Evolutionary conservation across 2,888 invertebrate genomes (phyloP), one percentile per base, ranked within the genome.

Genomic region (Cinara cedri): DNA sequence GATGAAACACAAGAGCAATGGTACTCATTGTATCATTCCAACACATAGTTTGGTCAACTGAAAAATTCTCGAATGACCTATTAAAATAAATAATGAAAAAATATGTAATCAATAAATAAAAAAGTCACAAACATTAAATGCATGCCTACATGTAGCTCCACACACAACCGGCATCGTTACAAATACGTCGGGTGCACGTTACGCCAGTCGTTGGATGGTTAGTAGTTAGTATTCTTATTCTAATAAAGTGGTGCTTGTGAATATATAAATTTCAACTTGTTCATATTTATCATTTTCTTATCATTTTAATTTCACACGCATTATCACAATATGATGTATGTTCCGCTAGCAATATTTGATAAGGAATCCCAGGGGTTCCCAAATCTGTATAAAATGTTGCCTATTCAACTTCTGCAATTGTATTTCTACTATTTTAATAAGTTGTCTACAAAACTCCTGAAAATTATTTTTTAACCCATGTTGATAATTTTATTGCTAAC

Each of bases 241-340:
- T 1, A 1, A 16, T 10, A 4, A 3, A 34, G 34, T 34, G n/a
- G n/a, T n/a, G n/a, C n/a, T n/a, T 1, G 8, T 26, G 9, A 24
- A 9, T 16, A 21, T 1, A n/a, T 16, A 44, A 16, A 44, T 24
- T 16, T 9, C 10, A 1, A n/a, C 34, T 26, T 1, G 11, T 44
- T 42, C 11, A 21, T 24, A 24, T 24, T 44, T 24, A 24, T 60
- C 24, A n/a, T 46, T n/a, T 19, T 26, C 46, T 72, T 72, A 72
- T 72, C 72, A n/a, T 72, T 72, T 60, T 72, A 60, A 44, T 72
- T 72, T 57, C 57, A 1, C 11, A 13, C 4, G 14, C 60, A 14
- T 19, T 60, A 72, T 72, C 72, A 60, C 14, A 3, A 13, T n/a
- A 26, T n/a, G 46, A n/a, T n/a, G n/a, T n/a, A 34, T 34, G 34